phyloP scores from a whole-genome alignment of 2,888 invertebrate species.

The Cacoxenus indagator region DNA sequence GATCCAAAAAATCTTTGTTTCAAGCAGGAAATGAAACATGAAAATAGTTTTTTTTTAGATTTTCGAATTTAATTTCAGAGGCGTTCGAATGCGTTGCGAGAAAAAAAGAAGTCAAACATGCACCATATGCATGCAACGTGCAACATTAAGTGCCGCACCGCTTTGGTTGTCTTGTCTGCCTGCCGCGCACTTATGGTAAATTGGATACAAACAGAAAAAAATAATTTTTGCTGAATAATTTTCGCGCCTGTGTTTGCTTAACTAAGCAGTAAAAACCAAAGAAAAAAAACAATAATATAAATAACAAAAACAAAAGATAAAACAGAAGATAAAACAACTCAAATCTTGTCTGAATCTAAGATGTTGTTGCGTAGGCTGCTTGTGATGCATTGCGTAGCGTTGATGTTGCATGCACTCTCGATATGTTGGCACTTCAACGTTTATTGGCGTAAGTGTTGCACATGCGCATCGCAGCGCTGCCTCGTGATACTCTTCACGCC shows the following conservation, averaged over 20 bases:
- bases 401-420: constrained; percentile 1
- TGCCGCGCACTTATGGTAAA: constrained; percentile 7
- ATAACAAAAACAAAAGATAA: too few relatives aligned
- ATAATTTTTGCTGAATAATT: constrained; percentile 11
- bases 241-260: constrained; percentile 13
- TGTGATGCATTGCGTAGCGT: background rate
- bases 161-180: too few relatives aligned
- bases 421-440: constrained; percentile 22
- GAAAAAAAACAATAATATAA: background rate
- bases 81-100: background rate
- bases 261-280: background rate
- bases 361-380: constrained; percentile 6
- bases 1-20: too few relatives aligned
- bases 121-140: constrained; percentile 61
- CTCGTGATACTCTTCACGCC: too few relatives aligned
- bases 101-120: constrained; percentile 43
- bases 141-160: constrained; percentile 25
- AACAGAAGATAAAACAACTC: too few relatives aligned
- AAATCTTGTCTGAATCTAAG: background rate
- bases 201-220: constrained; percentile 1
- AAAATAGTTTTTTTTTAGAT: background rate
- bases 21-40: constrained; percentile 14
- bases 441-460: constrained; percentile 26
- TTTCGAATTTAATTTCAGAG: constrained; percentile 1
- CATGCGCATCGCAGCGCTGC: constrained; percentile 28